Percentiles rank a stretch among this genome's conserved stretches.
These are phyloP conservation scores for Diorhabda sublineata DNA, from an alignment of 1,140 invertebrate species.

Conservation along the genomic window DNA sequence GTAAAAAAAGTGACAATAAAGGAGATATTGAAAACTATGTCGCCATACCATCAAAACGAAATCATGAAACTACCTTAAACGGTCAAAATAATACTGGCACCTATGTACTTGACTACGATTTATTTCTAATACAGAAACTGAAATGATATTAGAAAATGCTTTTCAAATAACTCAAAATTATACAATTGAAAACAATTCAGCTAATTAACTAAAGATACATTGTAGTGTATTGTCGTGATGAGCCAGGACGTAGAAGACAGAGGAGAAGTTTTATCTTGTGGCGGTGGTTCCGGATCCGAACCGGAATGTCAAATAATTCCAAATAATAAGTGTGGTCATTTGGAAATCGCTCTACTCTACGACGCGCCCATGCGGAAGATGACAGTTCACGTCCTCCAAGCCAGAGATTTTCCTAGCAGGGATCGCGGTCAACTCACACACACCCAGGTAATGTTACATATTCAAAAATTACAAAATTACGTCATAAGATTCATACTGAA, in stretches of 20 bases:
- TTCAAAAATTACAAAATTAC: too few species aligned
- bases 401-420: slow-evolving; percentile 70
- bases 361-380: slow-evolving; percentile 85
- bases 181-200: too few species aligned
- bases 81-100: too few species aligned
- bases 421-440: slow-evolving; percentile 71
- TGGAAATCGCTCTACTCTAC: slow-evolving; percentile 85
- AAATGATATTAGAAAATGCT: too few species aligned
- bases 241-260: slow-evolving; percentile 40
- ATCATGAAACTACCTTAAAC: too few species aligned
- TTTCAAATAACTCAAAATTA: too few species aligned
- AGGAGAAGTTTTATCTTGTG: slow-evolving; percentile 29
- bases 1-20: too few species aligned
- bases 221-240: slow-evolving; percentile 46
- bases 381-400: slow-evolving; percentile 85
- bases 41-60: too few species aligned
- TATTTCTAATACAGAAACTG: too few species aligned
- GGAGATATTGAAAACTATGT: too few species aligned
- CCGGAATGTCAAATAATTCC: slow-evolving; percentile 23
- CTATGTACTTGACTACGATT: too few species aligned
- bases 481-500: too few species aligned
- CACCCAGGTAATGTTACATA: slow-evolving; percentile 58
- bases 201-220: not conserved
- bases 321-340: slow-evolving; percentile 60
- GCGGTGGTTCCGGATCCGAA: slow-evolving; percentile 21